These are phyloP conservation scores for Pteronura brasiliensis DNA, from an alignment of 2,113 vertebrate species.

Conservation along the genomic window DNA sequence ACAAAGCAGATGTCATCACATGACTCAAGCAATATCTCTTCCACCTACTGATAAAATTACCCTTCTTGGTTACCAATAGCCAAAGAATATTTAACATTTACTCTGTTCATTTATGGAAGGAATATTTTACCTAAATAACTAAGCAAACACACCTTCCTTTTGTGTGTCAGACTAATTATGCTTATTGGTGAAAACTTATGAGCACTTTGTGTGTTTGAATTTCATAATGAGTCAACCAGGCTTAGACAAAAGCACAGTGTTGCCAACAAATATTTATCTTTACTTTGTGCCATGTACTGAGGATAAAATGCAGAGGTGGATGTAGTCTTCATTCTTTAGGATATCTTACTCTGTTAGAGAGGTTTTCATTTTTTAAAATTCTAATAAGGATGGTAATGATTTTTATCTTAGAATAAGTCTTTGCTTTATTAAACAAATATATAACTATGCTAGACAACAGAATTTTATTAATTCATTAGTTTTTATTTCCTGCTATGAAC, in stretches of 20 bases:
- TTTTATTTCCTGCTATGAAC: not conserved
- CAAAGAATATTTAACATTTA: not conserved
- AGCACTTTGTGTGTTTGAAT: not conserved
- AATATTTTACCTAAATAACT: not conserved
- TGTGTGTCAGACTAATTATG: not conserved
- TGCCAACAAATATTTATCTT: not conserved
- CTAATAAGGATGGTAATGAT: not conserved
- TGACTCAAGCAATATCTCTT: not conserved
- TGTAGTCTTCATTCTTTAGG: not conserved
- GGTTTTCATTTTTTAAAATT: constrained; percentile 25
- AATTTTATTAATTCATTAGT: not conserved
- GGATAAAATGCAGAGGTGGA: not conserved
- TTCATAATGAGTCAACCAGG: not conserved
- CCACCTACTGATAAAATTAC: not conserved
- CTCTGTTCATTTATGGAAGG: not conserved
- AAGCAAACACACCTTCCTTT: not conserved
- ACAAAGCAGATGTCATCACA: not conserved
- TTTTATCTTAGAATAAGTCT: not conserved
- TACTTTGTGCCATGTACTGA: not conserved
- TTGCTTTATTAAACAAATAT: not conserved
- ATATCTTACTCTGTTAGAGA: not conserved
- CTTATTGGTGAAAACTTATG: not conserved
- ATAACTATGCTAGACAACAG: not conserved
- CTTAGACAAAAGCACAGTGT: not conserved
- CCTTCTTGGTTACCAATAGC: not conserved